Percentiles rank a stretch among this genome's conserved stretches.
phyloP scores from a whole-genome alignment of 2,797 vertebrate genomes.

The Podarcis siculus region DNA sequence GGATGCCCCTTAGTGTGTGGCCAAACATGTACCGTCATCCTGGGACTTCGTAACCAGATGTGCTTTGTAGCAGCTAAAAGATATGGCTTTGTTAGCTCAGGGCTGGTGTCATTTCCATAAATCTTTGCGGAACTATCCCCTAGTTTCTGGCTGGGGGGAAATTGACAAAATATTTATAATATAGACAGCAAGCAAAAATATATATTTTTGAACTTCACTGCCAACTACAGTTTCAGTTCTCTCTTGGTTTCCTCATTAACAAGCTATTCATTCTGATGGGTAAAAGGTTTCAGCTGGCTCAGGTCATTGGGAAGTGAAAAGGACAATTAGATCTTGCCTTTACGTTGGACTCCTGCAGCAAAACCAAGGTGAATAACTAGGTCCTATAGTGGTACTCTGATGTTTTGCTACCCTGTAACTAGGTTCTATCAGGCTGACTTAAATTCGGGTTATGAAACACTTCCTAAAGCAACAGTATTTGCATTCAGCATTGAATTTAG shows the following conservation, averaged over 20 bases:
- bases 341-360: not conserved
- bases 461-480: too few species aligned
- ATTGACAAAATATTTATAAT: not conserved
- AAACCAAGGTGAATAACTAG: not conserved
- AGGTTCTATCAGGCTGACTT: not conserved
- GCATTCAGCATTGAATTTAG: too few species aligned
- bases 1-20: constrained; percentile 4
- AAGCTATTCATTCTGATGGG: not conserved
- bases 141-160: not conserved
- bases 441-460: not conserved
- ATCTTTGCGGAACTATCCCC: not conserved
- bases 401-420: too few species aligned
- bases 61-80: not conserved
- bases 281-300: not conserved
- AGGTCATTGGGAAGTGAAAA: not conserved
- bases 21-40: not conserved
- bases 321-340: not conserved
- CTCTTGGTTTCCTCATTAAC: not conserved
- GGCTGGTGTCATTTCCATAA: not conserved
- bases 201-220: not conserved
- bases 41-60: constrained; percentile 17
- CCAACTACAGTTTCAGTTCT: not conserved
- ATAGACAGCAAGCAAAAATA: not conserved
- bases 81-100: not conserved
- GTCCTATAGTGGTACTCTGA: too few species aligned